Evolutionary conservation across 2,113 vertebrate species (phyloP), one percentile per base, ranked within the genome.

Genomic region (Variabilichromis moorii): DNA sequence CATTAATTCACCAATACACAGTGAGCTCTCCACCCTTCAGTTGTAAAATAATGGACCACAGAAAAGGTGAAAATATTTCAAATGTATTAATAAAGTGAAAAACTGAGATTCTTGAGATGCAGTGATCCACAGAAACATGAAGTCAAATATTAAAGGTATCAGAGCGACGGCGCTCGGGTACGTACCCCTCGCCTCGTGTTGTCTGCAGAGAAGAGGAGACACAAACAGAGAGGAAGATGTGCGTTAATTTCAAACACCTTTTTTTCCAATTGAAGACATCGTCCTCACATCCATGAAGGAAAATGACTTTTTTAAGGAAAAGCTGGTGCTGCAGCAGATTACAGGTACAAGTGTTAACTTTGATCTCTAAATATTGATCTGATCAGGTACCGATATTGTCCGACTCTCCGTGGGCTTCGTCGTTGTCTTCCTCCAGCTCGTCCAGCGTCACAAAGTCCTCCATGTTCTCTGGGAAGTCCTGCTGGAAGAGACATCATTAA

Each of bases 371-470:
- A 37, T 68, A 68, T 8, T 40, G 17, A 68, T 68, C 7, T 68
- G 63, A 21, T 68, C 10, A 40, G 63, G 33, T 68, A 68, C 63
- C 63, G 10, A 68, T 68, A 0, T 47, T 1, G 3, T 86, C 93
- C 0, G 81, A 31, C 3, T 7, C 85, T 12, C 40, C 66, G 4
- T 68, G 66, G 94, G 95, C 40, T 8, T 94, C 95, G 42, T 98
- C 97, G 83, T 99, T 97, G 9, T 99, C 97, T 37, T 99, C 98
- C 4, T 95, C 97, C 85, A 99, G 95, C 90, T 99, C 98, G 85
- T 99, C 98, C 88, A 99, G 93, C 81, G 97, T 98, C 93, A 99
- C 98, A 94, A 99, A 99, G 88, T 98, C 97, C 94, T 99, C 98
- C 96, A 98, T 97, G 96, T 97, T 98, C 85, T 97, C 97, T 1